Conservation (phyloP, 2,797 vertebrate genomes). For the Argyrosomus regius region DNA sequence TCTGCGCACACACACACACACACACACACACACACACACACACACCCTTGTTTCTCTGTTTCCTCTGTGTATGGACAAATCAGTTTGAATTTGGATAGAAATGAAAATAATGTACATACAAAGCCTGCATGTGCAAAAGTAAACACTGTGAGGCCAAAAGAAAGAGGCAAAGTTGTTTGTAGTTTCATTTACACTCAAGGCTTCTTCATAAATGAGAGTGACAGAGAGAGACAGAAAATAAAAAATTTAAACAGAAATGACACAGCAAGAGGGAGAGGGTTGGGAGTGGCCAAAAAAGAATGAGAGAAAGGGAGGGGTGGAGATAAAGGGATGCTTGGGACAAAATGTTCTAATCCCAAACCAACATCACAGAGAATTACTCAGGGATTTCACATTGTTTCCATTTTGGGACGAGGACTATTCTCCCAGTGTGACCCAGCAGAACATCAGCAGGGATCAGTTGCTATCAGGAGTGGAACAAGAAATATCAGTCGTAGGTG, state of each 20-base stretch:
- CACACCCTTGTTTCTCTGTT: neutral
- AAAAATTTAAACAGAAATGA: constrained; percentile 39
- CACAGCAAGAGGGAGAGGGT: constrained; percentile 36
- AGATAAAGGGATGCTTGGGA: constrained; percentile 62
- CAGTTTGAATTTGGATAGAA: neutral
- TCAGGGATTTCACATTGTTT: constrained; percentile 65
- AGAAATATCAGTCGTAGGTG: constrained; percentile 4
- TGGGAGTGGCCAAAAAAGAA: constrained; percentile 35
- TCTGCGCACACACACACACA: constrained; percentile 9
- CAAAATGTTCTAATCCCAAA: constrained; percentile 77
- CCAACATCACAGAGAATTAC: constrained; percentile 55
- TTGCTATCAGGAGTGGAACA: constrained; percentile 19
- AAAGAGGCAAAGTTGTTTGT: neutral
- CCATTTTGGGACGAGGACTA: constrained; percentile 34
- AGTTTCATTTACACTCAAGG: neutral
- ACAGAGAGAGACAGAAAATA: constrained; percentile 1
- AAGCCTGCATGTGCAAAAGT: neutral
- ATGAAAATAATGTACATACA: neutral
- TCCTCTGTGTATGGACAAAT: neutral
- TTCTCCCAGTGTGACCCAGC: constrained; percentile 47
- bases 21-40: constrained; percentile 1
- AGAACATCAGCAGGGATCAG: constrained; percentile 30
- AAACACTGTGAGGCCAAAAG: neutral
- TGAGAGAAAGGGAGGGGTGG: constrained; percentile 28
- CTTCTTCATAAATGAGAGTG: constrained; percentile 12